Base-by-base conservation (phyloP, 2,113 vertebrate genomes). In the Chaetura pelagica region DNA sequence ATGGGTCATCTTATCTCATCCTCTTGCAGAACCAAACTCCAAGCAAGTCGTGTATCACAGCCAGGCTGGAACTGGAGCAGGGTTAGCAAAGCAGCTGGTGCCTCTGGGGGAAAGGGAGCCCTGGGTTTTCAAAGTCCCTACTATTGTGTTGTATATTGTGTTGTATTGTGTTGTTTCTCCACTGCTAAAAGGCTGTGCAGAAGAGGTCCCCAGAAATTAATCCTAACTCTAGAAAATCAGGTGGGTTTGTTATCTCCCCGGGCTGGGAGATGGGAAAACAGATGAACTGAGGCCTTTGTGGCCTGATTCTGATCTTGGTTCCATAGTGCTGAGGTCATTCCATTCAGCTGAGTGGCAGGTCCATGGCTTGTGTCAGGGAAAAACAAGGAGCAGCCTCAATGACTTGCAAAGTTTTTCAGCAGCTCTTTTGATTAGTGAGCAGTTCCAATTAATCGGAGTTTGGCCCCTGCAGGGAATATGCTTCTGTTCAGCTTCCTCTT, bases 401-500 rank as follows among this genome's bases (percentile, higher is more conserved):
- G 62, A n/a, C 35, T 78, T 66, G 40, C 44, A 7, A n/a, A 74
- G 71, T 27, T 96, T 93, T 67, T 93, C 72, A 71, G 81, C 79
- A 66, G 21, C 93, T 78, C 69, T 32, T 83, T 21, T 44, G 83
- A 77, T 86, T 75, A 64, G 68, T 34, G n/a, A 63, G 73, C 79
- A 84, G 44, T 90, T 94, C 90, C 91, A 88, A 29, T 74, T 74
- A 92, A 93, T 58, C 1, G 3, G 81, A 71, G 59, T 22, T 29
- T 68, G 57, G 92, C 64, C 85, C 46, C 88, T 74, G 72, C 72
- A 85, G 94, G 93, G 90, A 94, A 86, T 78, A 57, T 0, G 4
- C 68, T 77, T 51, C 85, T 86, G 51, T 68, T 18, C n/a, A n/a
- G 82, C 88, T 97, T 96, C 94, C 94, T 96, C 85, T 86, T 71